Evolutionary conservation across 2,113 vertebrate genomes (phyloP).

Genomic region (Syngnathoides biaculeatus): DNA sequence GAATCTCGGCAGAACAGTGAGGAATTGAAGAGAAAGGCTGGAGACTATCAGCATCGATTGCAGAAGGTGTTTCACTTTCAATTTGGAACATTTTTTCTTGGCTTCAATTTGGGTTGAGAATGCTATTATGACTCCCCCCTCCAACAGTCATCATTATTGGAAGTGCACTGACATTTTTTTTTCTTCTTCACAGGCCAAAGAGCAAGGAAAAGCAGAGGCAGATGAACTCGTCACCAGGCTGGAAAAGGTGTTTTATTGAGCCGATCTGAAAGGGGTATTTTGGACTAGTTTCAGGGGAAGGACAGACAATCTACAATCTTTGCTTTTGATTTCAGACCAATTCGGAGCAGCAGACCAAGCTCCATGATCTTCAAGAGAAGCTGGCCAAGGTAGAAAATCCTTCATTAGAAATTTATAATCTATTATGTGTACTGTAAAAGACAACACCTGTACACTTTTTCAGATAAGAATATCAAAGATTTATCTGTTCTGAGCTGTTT

Average conservation of each 20-base stretch:
- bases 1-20: slow-evolving; percentile 89
- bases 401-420: slow-evolving; percentile 42
- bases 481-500: slow-evolving; percentile 17
- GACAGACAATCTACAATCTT: background rate
- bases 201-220: slow-evolving; percentile 89
- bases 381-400: slow-evolving; percentile 82
- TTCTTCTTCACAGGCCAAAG: slow-evolving; percentile 81
- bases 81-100: background rate
- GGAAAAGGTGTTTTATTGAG: slow-evolving; percentile 81
- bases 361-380: slow-evolving; percentile 94
- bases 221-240: slow-evolving; percentile 85
- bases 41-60: slow-evolving; percentile 90
- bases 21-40: slow-evolving; percentile 91
- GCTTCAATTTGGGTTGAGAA: background rate
- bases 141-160: background rate
- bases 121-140: background rate
- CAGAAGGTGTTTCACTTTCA: slow-evolving; percentile 80
- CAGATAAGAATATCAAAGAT: slow-evolving; percentile 12
- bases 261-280: background rate
- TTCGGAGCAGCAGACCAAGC: slow-evolving; percentile 89
- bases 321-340: slow-evolving; percentile 77
- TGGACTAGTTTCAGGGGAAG: background rate
- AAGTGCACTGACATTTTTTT: slow-evolving; percentile 1
- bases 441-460: slow-evolving; percentile 28
- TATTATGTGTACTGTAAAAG: slow-evolving; percentile 14